Evolutionary conservation across 2,888 invertebrate genomes (phyloP), one percentile per base, ranked within the genome.

Genomic region (Agonum fuliginosum): DNA sequence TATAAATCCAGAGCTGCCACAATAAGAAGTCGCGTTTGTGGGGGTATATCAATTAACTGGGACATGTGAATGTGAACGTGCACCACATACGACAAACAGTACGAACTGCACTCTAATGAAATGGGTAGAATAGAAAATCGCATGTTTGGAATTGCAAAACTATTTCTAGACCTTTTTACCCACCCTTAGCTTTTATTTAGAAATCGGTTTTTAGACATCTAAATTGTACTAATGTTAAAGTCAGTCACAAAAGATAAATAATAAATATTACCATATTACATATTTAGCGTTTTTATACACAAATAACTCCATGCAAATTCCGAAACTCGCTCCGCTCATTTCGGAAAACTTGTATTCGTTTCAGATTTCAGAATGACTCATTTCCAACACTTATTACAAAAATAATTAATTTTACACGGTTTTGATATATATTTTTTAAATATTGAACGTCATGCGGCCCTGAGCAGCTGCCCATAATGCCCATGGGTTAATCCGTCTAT

Each of bases 1-100:
- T 80, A 85, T 85, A 85, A 85, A 85, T 85, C 83, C 82, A 81
- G 78, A 75, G 79, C 46, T 75, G 24, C 75, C 67, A 75, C 75
- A 75, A 75, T 75, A 67, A 75, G 67, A 75, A 75, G 22, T 22
- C 24, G 37, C 46, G 37, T 41, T 27, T 58, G n/a, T 24, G 19
- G n/a, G 30, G 65, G 34, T 75, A 75, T 67, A 75, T 75, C 75
- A 75, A 75, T 75, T 75, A 75, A 75, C 67, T 75, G 20, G 30
- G 46, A 67, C 62, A 72, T 51, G 72, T 72, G 54, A 54, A 72
- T 5, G 30, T 37, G 54, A 54, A 72, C n/a, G 30, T 37, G 41
- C 14, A 74, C 46, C 37, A 34, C 51, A 27, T 37, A 51, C 22
- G 41, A 34, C 24, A 17, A 43, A 34, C 24, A 17, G 27, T 10